These are phyloP conservation scores for Nematolebias whitei DNA, from an alignment of 2,113 vertebrate species.

Conservation along the genomic window DNA sequence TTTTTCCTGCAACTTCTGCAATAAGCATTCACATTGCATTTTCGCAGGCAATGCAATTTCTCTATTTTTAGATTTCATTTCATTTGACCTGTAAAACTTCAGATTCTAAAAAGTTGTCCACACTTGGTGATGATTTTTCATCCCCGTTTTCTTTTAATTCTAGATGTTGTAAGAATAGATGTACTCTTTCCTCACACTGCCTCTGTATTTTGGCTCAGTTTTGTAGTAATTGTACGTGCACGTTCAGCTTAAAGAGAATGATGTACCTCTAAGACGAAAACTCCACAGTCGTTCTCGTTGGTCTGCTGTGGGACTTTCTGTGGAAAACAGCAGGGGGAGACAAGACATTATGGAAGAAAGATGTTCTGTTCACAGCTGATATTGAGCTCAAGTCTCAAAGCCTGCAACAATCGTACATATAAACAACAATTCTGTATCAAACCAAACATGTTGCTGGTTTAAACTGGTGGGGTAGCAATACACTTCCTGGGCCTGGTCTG, in stretches of 20 bases:
- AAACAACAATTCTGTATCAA: too few species aligned
- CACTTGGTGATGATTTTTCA: background rate
- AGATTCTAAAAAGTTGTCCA: background rate
- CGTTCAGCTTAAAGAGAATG: background rate
- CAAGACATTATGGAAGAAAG: conserved; percentile 10
- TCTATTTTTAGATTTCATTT: too few species aligned
- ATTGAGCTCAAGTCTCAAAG: background rate
- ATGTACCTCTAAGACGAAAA: conserved; percentile 95
- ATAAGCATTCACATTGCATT: too few species aligned
- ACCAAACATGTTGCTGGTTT: too few species aligned
- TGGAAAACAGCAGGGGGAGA: conserved; percentile 33
- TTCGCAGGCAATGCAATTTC: too few species aligned
- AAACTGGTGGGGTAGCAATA: background rate
- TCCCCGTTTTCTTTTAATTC: too few species aligned
- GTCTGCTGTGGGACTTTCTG: conserved; percentile 96
- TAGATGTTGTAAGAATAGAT: too few species aligned
- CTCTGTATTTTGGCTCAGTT: background rate
- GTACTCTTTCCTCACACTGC: background rate
- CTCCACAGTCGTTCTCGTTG: conserved; percentile 98
- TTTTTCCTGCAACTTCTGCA: too few species aligned
- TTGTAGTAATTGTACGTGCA: background rate
- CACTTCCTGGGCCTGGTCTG: too few species aligned
- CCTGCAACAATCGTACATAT: too few species aligned
- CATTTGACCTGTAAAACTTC: too few species aligned
- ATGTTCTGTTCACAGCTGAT: background rate